A percentile compares a stretch with the other conserved stretches of the same genome.
phyloP scores from a whole-genome alignment of 2,113 vertebrate genomes.

The Neodon shergylaensis region DNA sequence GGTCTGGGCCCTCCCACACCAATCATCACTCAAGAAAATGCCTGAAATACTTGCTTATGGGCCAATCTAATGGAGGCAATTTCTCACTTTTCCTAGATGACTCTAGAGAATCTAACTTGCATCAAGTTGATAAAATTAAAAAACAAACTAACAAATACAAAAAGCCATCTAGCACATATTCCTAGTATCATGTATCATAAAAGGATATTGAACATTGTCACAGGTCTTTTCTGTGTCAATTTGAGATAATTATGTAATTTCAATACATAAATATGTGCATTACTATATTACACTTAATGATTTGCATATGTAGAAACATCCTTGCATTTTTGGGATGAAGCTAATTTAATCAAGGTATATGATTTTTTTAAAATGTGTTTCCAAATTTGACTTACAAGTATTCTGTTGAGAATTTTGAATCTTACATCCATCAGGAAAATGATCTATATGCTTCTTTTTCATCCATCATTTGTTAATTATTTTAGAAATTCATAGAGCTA shows the following conservation, averaged over 20 bases:
- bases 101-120: neutral
- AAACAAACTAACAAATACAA: neutral
- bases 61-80: neutral
- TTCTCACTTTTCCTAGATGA: neutral
- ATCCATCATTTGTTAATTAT: neutral
- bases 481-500: neutral
- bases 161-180: neutral
- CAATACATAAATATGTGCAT: neutral
- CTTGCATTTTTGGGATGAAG: neutral
- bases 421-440: neutral
- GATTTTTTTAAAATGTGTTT: neutral
- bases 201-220: neutral
- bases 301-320: neutral
- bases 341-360: neutral
- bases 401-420: neutral
- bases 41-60: neutral
- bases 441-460: neutral
- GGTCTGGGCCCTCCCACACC: neutral
- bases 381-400: neutral
- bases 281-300: neutral
- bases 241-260: neutral
- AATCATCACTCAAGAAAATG: neutral
- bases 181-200: neutral
- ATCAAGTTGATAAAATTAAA: neutral
- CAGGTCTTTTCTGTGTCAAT: neutral